These are phyloP conservation scores for Lagopus muta DNA, from an alignment of 2,113 vertebrate genomes.

Conservation along the genomic window DNA sequence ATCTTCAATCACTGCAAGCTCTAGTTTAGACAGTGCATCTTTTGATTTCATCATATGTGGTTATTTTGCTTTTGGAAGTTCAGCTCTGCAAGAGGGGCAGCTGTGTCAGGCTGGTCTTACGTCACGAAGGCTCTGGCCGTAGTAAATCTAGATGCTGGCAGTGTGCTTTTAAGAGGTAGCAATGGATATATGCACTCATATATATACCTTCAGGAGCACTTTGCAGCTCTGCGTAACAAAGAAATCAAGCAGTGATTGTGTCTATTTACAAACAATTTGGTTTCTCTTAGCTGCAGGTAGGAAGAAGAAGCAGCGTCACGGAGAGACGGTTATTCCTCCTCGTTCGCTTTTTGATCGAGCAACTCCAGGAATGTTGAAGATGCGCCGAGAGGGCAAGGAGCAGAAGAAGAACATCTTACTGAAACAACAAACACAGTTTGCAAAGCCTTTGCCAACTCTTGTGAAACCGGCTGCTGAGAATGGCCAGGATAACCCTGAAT, in stretches of 20 bases:
- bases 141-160: not conserved
- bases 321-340: slow-evolving; percentile 90
- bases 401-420: slow-evolving; percentile 93
- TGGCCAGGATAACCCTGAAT: slow-evolving; percentile 91
- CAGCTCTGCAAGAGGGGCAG: not conserved
- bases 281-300: slow-evolving; percentile 80
- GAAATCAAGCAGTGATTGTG: not conserved
- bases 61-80: not conserved
- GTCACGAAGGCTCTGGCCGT: not conserved
- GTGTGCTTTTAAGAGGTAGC: not conserved
- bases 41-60: not conserved
- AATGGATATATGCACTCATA: not conserved
- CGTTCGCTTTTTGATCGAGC: slow-evolving; percentile 93
- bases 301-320: slow-evolving; percentile 93
- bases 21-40: not conserved
- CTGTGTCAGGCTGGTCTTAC: not conserved
- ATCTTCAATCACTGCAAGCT: not conserved
- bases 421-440: slow-evolving; percentile 91
- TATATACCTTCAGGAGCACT: not conserved
- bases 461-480: slow-evolving; percentile 88
- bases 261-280: not conserved
- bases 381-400: slow-evolving; percentile 90
- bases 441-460: slow-evolving; percentile 90
- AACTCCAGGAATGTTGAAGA: slow-evolving; percentile 86
- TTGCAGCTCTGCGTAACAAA: not conserved